phyloP scores from a whole-genome alignment of 2,888 invertebrate genomes.

The Aelia acuminata region DNA sequence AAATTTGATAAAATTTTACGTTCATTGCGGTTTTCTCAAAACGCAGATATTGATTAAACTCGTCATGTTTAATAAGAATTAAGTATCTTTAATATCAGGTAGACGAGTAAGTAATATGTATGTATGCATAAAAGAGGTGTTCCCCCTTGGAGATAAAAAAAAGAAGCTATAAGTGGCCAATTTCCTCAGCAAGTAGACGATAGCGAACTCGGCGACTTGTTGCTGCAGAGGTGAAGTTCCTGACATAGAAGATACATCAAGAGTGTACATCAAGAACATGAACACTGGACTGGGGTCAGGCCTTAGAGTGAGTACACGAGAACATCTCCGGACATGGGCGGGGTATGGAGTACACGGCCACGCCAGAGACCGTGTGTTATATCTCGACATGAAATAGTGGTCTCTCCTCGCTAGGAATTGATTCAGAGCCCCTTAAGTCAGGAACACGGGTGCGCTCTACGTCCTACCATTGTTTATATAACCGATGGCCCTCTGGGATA shows the following conservation, averaged over 20 bases:
- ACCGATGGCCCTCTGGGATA: neutral
- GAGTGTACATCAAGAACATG: neutral
- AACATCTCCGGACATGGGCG: neutral
- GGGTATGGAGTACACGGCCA: neutral
- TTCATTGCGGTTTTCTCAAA: too few species aligned
- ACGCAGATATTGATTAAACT: too few species aligned
- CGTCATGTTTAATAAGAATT: too few species aligned
- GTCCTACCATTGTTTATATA: slow-evolving; percentile 48
- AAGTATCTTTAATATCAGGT: too few species aligned
- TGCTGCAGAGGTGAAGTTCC: neutral
- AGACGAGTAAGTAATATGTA: too few species aligned
- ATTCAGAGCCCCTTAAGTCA: slow-evolving; percentile 42
- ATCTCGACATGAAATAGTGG: slow-evolving; percentile 12
- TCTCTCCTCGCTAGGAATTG: neutral
- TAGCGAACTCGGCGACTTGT: neutral
- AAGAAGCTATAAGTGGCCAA: neutral
- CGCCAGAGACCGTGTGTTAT: neutral
- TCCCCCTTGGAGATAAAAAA: neutral
- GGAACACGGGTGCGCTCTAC: slow-evolving; percentile 36
- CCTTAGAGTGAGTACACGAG: neutral
- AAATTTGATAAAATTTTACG: too few species aligned
- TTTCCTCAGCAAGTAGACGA: neutral
- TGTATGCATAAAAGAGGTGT: neutral
- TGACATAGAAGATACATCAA: neutral
- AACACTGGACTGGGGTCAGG: neutral